Evolutionary conservation across 2,113 vertebrate genomes (phyloP).

Genomic region (Bolborhynchus lineola): DNA sequence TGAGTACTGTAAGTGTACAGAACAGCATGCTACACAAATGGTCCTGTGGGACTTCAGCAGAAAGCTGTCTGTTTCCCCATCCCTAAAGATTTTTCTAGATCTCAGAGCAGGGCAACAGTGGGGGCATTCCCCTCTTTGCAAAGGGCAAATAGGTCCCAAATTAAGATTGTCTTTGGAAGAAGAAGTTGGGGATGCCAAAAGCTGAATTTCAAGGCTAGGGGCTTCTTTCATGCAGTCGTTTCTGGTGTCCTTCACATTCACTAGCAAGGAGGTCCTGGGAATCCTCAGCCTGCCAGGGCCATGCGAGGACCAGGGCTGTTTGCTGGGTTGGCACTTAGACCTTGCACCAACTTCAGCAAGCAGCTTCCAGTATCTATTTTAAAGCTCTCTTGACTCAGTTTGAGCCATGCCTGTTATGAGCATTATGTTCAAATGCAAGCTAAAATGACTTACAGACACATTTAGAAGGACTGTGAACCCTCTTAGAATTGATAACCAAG

Average conservation of each 20-base stretch:
- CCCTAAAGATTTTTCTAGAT: neutral
- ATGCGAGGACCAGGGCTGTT: neutral
- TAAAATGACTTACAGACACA: slow-evolving; percentile 14
- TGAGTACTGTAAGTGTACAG: neutral
- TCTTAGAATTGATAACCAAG: slow-evolving; percentile 9
- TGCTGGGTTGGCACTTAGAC: neutral
- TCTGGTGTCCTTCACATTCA: neutral
- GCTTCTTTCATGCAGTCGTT: neutral
- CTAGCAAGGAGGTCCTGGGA: neutral
- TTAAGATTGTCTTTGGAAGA: fast-evolving
- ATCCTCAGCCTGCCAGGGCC: neutral
- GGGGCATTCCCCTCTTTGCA: fast-evolving
- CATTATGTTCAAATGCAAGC: slow-evolving; percentile 1
- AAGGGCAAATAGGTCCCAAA: neutral
- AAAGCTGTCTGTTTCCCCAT: neutral
- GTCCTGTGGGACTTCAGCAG: neutral
- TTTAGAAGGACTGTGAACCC: slow-evolving; percentile 6
- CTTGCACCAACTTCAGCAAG: neutral
- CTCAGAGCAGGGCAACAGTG: fast-evolving
- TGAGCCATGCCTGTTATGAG: neutral
- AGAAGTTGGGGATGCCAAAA: neutral
- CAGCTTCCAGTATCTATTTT: neutral
- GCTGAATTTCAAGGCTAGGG: neutral
- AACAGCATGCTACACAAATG: neutral
- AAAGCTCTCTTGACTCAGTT: slow-evolving; percentile 1